Base-by-base conservation (phyloP, 53 echinoderm and acorn worm genomes). In the Zoroaster sp. region DNA sequence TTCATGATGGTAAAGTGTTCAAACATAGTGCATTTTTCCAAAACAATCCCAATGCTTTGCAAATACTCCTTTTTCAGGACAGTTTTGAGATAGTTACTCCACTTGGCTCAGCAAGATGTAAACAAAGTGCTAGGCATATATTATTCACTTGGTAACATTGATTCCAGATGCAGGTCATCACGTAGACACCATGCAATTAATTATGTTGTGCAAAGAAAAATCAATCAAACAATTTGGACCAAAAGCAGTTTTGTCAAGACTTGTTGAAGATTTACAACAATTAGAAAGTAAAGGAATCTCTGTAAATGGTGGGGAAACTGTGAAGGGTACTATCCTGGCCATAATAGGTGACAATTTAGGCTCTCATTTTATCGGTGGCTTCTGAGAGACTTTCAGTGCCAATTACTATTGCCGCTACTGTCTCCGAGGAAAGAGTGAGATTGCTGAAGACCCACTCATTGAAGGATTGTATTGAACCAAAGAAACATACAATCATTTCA, bases 201-300 rank as follows among this genome's bases (percentile, higher is more conserved):
- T 73, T 28, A 44, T 92, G 39, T 51, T 92, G 85, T 92, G 92
- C 40, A 92, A 89, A 81, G 92, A 92, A 45, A 92, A 83, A n/a
- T n/a, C n/a, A n/a, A n/a, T n/a, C n/a, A n/a, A n/a, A n/a, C n/a
- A n/a, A n/a, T n/a, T n/a, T n/a, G 80, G 72, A 70, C 92, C 70
- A 59, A 36, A 67, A 83, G 82, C 44, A 68, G 70, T 89, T 15
- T n/a, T n/a, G n/a, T n/a, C n/a, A n/a, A n/a, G n/a, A n/a, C n/a
- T n/a, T n/a, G n/a, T n/a, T n/a, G n/a, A n/a, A n/a, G n/a, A 92
- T 35, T 55, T 92, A 33, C 79, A 71, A 55, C 35, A 69, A 17
- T 53, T 92, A 33, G 92, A 92, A 70, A 25, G 80, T 4, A 42
- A 70, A 69, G 92, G 88, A 34, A 77, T 92, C 68, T 79, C 43